Conservation (phyloP, 2,113 vertebrate species). For the Myxocyprinus asiaticus region DNA sequence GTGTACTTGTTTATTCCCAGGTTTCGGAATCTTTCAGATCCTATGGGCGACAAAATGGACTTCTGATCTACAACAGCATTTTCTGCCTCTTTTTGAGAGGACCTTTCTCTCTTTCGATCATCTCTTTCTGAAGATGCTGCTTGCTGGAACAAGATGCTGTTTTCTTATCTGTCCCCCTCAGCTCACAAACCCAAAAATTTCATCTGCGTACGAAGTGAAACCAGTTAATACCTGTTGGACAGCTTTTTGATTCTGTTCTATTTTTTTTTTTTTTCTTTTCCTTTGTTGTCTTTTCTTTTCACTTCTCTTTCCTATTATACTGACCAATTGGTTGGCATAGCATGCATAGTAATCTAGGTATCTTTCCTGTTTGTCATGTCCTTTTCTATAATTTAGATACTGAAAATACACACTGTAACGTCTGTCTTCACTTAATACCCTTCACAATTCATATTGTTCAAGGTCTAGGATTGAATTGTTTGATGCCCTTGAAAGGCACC, state of each 20-base stretch:
- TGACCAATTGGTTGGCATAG: constrained; percentile 9
- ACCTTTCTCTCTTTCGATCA: constrained; percentile 3
- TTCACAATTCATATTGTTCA: constrained; percentile 44
- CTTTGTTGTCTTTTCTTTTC: not conserved
- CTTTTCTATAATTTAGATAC: not conserved
- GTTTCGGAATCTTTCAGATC: constrained; percentile 14
- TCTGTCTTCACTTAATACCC: not conserved
- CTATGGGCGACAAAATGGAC: constrained; percentile 18
- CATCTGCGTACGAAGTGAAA: constrained; percentile 11
- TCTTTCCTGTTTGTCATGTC: constrained; percentile 16
- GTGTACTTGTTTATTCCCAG: constrained; percentile 40
- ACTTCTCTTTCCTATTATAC: not conserved
- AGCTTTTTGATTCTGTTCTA: constrained; percentile 17
- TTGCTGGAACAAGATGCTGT: constrained; percentile 42
- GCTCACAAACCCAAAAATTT: constrained; percentile 26
- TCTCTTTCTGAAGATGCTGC: constrained; percentile 8
- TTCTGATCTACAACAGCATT: not conserved
- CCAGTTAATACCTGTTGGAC: constrained; percentile 32
- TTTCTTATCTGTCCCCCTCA: constrained; percentile 22
- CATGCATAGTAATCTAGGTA: not conserved
- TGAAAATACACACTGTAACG: not conserved
- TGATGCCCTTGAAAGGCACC: constrained; percentile 38
- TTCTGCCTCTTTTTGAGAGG: not conserved
- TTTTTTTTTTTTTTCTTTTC: not conserved
- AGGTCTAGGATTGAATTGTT: constrained; percentile 67